Percentiles rank a stretch among this genome's conserved stretches.
These are phyloP conservation scores for Oreochromis grahami DNA, from an alignment of 2,797 vertebrate genomes.

Conservation along the genomic window DNA sequence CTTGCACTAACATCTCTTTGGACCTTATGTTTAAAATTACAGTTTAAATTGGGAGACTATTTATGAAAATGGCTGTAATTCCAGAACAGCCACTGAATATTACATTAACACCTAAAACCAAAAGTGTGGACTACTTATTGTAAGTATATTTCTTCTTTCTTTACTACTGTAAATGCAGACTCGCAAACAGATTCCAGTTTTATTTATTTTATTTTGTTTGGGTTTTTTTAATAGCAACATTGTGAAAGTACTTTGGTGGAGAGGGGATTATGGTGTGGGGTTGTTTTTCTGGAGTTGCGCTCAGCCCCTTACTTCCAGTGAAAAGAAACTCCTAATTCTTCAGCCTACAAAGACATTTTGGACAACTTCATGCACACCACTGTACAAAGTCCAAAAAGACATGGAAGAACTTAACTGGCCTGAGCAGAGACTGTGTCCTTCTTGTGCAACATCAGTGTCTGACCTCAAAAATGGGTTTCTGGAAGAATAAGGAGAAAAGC, in stretches of 20 bases:
- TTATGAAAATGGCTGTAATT: background rate
- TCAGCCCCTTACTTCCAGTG: no score
- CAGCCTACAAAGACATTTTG: no score
- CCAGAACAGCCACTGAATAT: background rate
- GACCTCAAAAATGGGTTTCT: background rate
- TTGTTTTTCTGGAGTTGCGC: background rate
- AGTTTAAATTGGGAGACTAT: background rate
- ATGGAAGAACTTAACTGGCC: background rate
- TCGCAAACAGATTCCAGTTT: background rate
- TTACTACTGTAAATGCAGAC: background rate
- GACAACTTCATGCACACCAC: background rate
- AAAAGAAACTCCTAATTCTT: no score
- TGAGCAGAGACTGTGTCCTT: background rate
- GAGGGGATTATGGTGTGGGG: background rate
- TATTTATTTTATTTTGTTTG: background rate
- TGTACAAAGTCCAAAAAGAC: background rate
- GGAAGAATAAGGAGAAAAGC: background rate
- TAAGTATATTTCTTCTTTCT: background rate
- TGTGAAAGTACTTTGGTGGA: background rate
- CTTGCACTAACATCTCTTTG: background rate
- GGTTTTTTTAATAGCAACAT: background rate
- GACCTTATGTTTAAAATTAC: background rate
- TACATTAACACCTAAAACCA: background rate
- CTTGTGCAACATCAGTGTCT: background rate
- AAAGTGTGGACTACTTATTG: background rate